Conservation (phyloP, 2,888 invertebrate species). For the Acanthosepion pharaonis region DNA sequence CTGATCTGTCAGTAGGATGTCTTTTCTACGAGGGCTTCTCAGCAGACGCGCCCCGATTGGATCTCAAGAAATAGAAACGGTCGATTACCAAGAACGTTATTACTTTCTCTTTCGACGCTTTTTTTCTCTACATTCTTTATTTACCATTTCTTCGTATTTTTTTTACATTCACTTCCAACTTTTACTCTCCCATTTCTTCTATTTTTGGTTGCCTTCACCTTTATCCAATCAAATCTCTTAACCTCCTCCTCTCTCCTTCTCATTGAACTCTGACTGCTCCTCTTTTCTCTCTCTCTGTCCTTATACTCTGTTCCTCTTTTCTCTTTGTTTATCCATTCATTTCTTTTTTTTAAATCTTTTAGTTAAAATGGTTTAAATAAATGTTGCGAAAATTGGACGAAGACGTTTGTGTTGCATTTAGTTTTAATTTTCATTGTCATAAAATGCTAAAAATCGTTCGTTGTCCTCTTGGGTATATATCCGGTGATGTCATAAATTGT, state of each 20-base stretch:
- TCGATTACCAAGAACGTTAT: neutral
- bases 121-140: neutral
- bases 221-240: neutral
- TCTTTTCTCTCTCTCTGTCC: neutral
- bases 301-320: too few species aligned
- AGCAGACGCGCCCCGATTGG: neutral
- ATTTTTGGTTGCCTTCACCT: neutral
- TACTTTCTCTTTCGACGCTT: neutral
- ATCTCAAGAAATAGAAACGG: conserved; percentile 33
- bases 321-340: too few species aligned
- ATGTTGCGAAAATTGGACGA: too few species aligned
- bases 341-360: too few species aligned
- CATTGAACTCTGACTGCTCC: too few species aligned
- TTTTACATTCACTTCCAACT: neutral
- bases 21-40: neutral
- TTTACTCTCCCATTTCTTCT: neutral
- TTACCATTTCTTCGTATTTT: neutral
- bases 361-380: too few species aligned
- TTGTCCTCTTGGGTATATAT: too few species aligned
- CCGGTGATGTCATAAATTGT: too few species aligned
- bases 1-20: neutral
- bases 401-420: too few species aligned
- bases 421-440: too few species aligned
- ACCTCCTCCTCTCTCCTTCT: neutral
- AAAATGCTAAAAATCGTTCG: too few species aligned